Evolutionary conservation across 2,888 invertebrate species (phyloP), one percentile per base, ranked within the genome.

Genomic region (Harpalus rufipes): DNA sequence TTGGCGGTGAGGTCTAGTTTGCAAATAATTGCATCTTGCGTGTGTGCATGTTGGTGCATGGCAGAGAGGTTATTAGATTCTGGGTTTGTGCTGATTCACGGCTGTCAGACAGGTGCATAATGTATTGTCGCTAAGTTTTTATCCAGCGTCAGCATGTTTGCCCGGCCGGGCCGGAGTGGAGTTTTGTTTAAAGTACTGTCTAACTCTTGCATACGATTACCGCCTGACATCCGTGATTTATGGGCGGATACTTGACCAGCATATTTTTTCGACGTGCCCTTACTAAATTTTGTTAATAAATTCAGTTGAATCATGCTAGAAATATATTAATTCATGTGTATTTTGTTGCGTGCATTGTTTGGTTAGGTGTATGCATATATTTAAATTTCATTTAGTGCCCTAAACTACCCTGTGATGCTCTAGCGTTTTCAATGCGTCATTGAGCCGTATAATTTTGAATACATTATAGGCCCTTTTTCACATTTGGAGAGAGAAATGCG

Each of bases 371-470:
- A 63, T 84, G 84, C 61, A 84, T 84, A 84, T 78, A 84, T 84
- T 84, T 78, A 84, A 84, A 84, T 84, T 63, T 78, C 84, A 78
- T 84, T 84, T 84, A 76, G 58, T 68, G 32, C 81, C 68, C 65
- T 14, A 51, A 79, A 51, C 58, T 32, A 78, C 78, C 78, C 78
- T 74, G 6, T 51, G 18, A 72, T 44, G 72, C 25, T 65, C 65
- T 32, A 68, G 21, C 44, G n/a, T 56, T 78, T 78, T 56, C 56
- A 78, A 44, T 56, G 78, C 56, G 58, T 58, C 78, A 78, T 78
- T 58, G 12, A 44, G 14, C 12, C 78, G 78, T 32, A 78, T 78
- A 58, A 78, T 78, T 78, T 78, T 78, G 78, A 78, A 78, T 78
- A 58, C 58, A 58, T 58, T 78, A 16, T 8, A 7, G 12, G 39